Evolutionary conservation across 2,797 vertebrate species (phyloP), one percentile per base, ranked within the genome.

Genomic region (Neomorphus geoffroyi): DNA sequence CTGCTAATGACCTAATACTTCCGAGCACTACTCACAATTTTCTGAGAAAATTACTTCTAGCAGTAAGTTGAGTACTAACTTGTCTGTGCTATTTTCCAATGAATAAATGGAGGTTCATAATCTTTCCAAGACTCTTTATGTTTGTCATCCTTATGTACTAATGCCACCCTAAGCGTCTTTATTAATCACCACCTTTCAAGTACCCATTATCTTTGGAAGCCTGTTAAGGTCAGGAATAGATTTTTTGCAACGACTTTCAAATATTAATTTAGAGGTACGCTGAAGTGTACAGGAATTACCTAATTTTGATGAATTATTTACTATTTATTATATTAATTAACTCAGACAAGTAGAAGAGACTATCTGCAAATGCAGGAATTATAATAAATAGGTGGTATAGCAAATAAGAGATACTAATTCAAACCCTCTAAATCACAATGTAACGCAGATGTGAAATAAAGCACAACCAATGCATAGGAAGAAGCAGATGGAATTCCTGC

Each of bases 401-500:
- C 37, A 69, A 60, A 62, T 32, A 86, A 88, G 60, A 95, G 24
- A 26, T 67, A 87, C 48, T 83, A 84, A 88, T 80, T 88, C 46
- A 60, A 90, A 70, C 60, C n/a, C 27, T 80, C 70, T 72, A 71
- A 91, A 94, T 69, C 30, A 54, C 51, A 90, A 64, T 78, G 48
- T 30, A 50, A 78, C 69, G 22, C 77, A 93, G 80, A 90, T 91
- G 70, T 2, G 2, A 86, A 95, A 78, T 85, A 54, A 92, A 91
- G 73, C 57, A 69, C 71, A 91, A n/a, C 8, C 43, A 57, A 28
- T 7, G 13, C 35, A 35, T 50, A 33, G 67, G 37, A 82, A 81
- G 51, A 54, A 91, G 87, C 81, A 89, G 64, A 96, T 74, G 86
- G 84, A 87, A 95, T 26, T 81, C 69, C 61, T 77, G 41, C 37